Evolutionary conservation across 2,113 vertebrate genomes (phyloP).

Genomic region (Clarias macrocephalus): DNA sequence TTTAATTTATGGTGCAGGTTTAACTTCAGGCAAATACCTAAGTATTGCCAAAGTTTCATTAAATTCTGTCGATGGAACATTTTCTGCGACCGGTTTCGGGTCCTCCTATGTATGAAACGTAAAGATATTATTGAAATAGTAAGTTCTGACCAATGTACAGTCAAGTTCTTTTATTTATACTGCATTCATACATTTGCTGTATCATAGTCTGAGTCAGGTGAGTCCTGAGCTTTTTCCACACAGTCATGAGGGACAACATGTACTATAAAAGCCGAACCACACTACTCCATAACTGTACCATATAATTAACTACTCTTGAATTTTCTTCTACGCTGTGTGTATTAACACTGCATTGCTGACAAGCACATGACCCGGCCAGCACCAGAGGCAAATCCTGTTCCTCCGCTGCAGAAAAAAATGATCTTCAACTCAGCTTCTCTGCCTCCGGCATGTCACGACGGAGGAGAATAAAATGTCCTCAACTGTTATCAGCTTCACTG

Average conservation of each 20-base stretch:
- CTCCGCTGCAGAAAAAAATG: background rate
- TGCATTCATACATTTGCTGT: background rate
- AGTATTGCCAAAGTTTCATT: background rate
- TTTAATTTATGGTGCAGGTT: too few species aligned
- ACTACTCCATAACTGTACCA: background rate
- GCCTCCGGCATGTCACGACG: background rate
- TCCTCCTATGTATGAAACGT: too few species aligned
- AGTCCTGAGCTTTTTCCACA: background rate
- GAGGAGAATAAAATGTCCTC: constrained; percentile 38
- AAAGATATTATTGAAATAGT: too few species aligned
- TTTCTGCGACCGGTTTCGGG: too few species aligned
- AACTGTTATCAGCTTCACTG: constrained; percentile 10
- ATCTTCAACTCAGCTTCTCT: background rate
- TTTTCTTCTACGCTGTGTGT: background rate
- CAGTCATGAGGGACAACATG: background rate
- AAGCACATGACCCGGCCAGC: constrained; percentile 23
- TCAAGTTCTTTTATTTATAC: background rate
- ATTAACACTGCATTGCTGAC: constrained; percentile 2
- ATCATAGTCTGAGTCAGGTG: background rate
- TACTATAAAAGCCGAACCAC: background rate
- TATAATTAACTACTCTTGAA: background rate
- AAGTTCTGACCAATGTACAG: too few species aligned
- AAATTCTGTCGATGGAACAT: too few species aligned
- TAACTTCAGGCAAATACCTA: too few species aligned
- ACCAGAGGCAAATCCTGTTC: constrained; percentile 8